Evolutionary conservation across 64 coral and sea anemone species (phyloP), one percentile per base, ranked within the genome.

Genomic region (Cladopsammia gracilis): DNA sequence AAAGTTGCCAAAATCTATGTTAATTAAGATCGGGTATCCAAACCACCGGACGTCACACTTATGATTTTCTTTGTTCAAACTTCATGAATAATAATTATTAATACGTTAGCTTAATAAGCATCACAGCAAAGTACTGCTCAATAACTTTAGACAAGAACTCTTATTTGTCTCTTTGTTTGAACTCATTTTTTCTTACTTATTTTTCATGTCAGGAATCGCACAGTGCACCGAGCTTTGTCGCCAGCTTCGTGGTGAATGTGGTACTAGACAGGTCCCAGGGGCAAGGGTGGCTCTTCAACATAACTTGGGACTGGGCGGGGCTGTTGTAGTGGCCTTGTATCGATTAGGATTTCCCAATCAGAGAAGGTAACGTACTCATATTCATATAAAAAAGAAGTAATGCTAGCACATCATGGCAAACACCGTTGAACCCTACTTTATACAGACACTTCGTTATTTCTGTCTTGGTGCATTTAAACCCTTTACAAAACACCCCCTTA

Each of bases 291-390:
- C 94, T 0, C 85, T 99, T 3, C 98, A 99, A 59, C 98, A 99
- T 52, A 99, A 99, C 88, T 76, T 99, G 45, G 98, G 98, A 25
- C 52, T 99, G 51, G 98, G 98, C 24, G 94, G 98, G n/a, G 98
- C 98, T 25, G 98, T 99, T 82, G 93, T 99, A 8, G 98, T 99
- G 11, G 98, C 91, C 7, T 73, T 99, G 2, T 99, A 99, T 78
- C 95, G 64, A 67, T 52, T 99, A 7, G 98, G 90, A 54, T 99
- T 99, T 71, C 98, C 98, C 6, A 79, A 94, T 43, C 73, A 97
- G 68, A 91, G 69, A 70, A 91, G 92, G 96, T 97, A 85, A 12
- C 5, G 6, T 56, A 10, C 53, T 56, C 12, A 10, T 10, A 10
- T 56, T 56, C 53, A 12, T 56, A 12, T 56, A 1, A 56, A 56